Percentiles rank a stretch among this genome's conserved stretches.
phyloP scores from a whole-genome alignment of 1,140 invertebrate species.

The Lepidurus couesii region DNA sequence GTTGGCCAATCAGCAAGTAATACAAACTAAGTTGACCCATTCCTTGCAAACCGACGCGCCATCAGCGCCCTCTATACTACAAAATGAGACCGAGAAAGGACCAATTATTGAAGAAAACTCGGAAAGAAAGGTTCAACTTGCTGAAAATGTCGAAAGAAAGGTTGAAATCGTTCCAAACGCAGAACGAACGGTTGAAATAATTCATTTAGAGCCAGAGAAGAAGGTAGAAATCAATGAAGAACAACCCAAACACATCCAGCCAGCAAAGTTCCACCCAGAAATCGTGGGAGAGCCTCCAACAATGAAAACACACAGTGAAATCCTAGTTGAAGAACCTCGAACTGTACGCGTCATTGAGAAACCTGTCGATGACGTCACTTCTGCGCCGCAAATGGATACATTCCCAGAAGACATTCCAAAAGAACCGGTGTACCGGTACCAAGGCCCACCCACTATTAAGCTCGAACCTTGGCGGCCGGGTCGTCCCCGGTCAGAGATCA shows the following conservation, averaged over 20 bases:
- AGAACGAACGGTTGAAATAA: not conserved
- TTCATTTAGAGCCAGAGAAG: not conserved
- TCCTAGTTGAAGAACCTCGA: not conserved
- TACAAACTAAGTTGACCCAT: not conserved
- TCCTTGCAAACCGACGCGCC: not conserved
- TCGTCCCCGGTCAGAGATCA: slow-evolving; percentile 30
- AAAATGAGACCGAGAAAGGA: slow-evolving; percentile 28
- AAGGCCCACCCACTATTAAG: slow-evolving; percentile 30
- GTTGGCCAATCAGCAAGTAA: slow-evolving; percentile 37
- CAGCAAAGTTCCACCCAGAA: not conserved
- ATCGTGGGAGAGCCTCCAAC: not conserved
- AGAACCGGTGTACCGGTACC: slow-evolving; percentile 27
- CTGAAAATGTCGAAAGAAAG: slow-evolving; percentile 24
- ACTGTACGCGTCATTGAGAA: not conserved
- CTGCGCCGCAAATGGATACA: not conserved
- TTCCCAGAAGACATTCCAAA: not conserved
- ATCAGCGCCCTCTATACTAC: not conserved
- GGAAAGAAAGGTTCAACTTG: slow-evolving; percentile 22
- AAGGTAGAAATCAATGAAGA: not conserved
- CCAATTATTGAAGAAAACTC: not conserved
- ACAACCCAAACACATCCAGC: not conserved
- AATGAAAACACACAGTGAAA: not conserved
- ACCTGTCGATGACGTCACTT: not conserved
- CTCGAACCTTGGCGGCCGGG: slow-evolving; percentile 33
- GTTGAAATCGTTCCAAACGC: not conserved